Base-by-base conservation (phyloP, 1,140 invertebrate genomes). In the Patella vulgata region DNA sequence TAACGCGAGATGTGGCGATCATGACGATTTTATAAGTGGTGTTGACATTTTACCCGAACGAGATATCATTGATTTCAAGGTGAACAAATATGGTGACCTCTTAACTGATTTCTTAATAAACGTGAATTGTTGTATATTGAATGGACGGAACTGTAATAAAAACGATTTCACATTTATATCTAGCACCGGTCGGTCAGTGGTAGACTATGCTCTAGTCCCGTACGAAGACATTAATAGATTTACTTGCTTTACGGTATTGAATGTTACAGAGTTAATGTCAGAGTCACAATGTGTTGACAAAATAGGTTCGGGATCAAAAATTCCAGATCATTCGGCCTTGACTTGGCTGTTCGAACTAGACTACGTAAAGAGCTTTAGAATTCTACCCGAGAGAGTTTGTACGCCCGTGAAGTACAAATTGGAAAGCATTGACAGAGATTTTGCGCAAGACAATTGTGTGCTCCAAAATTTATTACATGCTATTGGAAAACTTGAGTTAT, bases 131-230 rank as follows among this genome's bases (percentile, higher is more conserved):
- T 51, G 48, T 51, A 51, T 51, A 25, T n/a, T 51, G 27, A 51
- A 51, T 28, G 48, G 48, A 6, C 4, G 48, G 27, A 51, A 28
- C 25, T 6, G 27, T 17, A 8, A 4, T 28, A 17, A 31, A 6
- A 51, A 51, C 25, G 25, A 51, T 6, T 51, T 51, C 27, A 51
- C 28, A 3, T 51, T 8, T 25, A 25, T 51, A 51, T 51, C 48
- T 17, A 28, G 6, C 9, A 21, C 8, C 17, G 48, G 48, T 6
- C 17, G 14, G 4, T 51, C 48, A 25, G 23, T 51, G 8, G 48
- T 51, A 8, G 30, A 53, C n/a, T 36, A 28, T 28, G 5, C 30
- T 5, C 4, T 28, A 5, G n/a, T 53, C 3, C n/a, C 9, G 11
- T 44, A 59, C 39, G 19, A 36, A 19, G 36, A 46, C 23, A 17